Evolutionary conservation across 2,113 vertebrate species (phyloP), one percentile per base, ranked within the genome.

Genomic region (Spea bombifrons): DNA sequence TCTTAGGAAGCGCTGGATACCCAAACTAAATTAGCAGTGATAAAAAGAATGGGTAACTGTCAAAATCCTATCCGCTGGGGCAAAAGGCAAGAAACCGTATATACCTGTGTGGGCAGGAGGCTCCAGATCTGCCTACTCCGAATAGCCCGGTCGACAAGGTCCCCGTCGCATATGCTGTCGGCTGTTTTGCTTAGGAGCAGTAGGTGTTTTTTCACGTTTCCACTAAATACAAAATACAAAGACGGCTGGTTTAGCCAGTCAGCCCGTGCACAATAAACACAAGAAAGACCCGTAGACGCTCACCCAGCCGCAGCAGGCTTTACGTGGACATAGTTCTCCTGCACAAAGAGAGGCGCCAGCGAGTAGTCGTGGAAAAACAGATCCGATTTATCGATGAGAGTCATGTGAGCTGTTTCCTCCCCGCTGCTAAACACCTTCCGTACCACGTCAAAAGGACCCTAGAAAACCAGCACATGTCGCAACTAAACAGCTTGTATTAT

Each of bases 291-390:
- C 30, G 43, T 59, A 3, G 4, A n/a, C 3, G n/a, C 94, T 93
- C 86, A 99, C 97, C 93, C 88, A 4, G 96, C 96, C 16, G 97
- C 96, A 0, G 89, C 84, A 0, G 97, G 97, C 72, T 93, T 94
- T 47, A 99, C 95, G 0, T 98, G 92, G 7, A 93, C 46, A 10
- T 99, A 99, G 89, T 99, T 99, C 86, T 99, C 97, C 74, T 99
- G 96, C 43, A 99, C 94, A 82, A 99, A 99, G n/a, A 99, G 95
- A 8, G 97, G 97, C 4, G 94, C 96, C 13, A 99, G 84, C 0
- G 96, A 98, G 85, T 99, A 99, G 86, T 99, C 97, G 10, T 99
- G 94, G 86, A 99, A 99, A 89, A 99, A 98, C 17, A 99, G 95
- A 83, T 98, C 97, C 0, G 92, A 94, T 83, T 99, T 99, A 88